These are phyloP conservation scores for Neoarius graeffei DNA, from an alignment of 2,113 vertebrate genomes.

Conservation along the genomic window DNA sequence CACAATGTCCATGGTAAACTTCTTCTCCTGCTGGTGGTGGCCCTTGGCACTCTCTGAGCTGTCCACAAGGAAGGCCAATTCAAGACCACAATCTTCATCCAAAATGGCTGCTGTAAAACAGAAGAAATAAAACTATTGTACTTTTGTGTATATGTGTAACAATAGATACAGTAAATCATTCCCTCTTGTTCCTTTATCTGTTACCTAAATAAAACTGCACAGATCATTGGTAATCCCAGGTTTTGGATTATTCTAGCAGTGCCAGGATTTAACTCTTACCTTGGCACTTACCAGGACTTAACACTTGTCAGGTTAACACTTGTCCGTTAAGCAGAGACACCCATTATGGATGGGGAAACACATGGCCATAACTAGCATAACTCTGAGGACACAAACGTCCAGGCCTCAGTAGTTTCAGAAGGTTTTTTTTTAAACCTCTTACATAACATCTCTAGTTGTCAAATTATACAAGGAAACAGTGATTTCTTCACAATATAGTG, in stretches of 20 bases:
- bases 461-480: not conserved
- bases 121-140: not conserved
- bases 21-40: conserved; percentile 85
- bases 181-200: not conserved
- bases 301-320: not conserved
- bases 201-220: not conserved
- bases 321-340: not conserved
- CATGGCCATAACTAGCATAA: not conserved
- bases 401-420: not conserved
- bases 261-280: not conserved
- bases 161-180: not conserved
- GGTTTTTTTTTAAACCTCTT: not conserved
- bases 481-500: not conserved
- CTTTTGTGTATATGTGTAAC: not conserved
- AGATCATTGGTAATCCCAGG: not conserved
- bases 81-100: conserved; percentile 84
- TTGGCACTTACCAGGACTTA: not conserved
- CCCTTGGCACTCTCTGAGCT: conserved; percentile 88
- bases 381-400: not conserved
- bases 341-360: not conserved
- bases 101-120: conserved; percentile 69
- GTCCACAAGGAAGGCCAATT: conserved; percentile 87
- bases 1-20: conserved; percentile 78
- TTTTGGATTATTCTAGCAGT: not conserved
- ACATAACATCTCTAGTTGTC: not conserved